These are phyloP conservation scores for Scaptomyza cyrtandrae DNA, from an alignment of 2,888 invertebrate genomes.

Conservation along the genomic window DNA sequence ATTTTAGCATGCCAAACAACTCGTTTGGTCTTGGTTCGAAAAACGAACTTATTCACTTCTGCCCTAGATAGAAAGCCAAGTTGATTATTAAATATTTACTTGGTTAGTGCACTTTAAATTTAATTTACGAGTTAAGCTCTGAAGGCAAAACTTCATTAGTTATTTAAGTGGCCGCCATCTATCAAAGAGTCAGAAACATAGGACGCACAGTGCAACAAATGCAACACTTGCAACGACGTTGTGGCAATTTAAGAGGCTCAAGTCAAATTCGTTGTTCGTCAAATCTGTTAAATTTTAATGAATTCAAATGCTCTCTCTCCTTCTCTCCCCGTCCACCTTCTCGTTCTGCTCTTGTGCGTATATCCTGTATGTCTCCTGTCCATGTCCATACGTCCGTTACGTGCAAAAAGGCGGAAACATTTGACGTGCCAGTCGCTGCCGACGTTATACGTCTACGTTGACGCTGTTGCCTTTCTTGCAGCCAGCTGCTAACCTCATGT, in stretches of 20 bases:
- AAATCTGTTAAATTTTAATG: conserved; percentile 68
- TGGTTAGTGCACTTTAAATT: conserved; percentile 58
- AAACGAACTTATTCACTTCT: conserved; percentile 39
- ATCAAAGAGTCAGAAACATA: conserved; percentile 19
- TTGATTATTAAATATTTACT: conserved; percentile 77
- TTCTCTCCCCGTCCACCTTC: not conserved
- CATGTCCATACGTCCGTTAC: conserved; percentile 50
- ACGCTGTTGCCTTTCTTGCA: conserved; percentile 3
- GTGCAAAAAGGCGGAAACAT: conserved; percentile 77
- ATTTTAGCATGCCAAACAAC: conserved; percentile 34
- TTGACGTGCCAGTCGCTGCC: conserved; percentile 61
- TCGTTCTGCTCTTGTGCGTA: conserved; percentile 25
- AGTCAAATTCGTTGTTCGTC: conserved; percentile 56
- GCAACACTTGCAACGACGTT: conserved; percentile 9
- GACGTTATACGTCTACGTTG: not conserved
- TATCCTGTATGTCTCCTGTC: conserved; percentile 35
- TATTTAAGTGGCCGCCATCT: conserved; percentile 53
- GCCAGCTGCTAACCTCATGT: conserved; percentile 9
- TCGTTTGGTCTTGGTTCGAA: conserved; percentile 14
- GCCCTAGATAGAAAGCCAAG: conserved; percentile 50
- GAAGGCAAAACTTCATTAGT: conserved; percentile 67
- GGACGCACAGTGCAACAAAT: not conserved
- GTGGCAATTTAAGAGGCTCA: conserved; percentile 45
- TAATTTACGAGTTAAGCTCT: conserved; percentile 57
- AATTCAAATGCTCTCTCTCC: conserved; percentile 56